phyloP scores from a whole-genome alignment of 2,888 invertebrate genomes.

The Caenorhabditis sp. region DNA sequence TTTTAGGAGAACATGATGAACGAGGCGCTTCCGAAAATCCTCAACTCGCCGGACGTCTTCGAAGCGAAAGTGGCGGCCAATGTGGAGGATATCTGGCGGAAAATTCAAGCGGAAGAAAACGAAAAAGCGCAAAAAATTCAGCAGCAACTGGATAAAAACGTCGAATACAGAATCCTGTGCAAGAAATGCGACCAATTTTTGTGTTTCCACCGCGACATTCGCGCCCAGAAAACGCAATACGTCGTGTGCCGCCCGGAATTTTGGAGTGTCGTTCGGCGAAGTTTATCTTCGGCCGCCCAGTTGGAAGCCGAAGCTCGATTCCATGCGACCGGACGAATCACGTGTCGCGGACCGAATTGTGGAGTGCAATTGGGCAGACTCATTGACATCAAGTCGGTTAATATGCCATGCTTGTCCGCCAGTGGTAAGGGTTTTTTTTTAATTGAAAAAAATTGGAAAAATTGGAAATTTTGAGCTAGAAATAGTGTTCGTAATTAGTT shows the following conservation, averaged over 20 bases:
- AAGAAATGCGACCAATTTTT: slow-evolving; percentile 57
- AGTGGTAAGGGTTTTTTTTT: slow-evolving; percentile 23
- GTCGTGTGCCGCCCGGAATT: slow-evolving; percentile 55
- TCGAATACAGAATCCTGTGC: slow-evolving; percentile 48
- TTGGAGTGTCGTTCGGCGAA: slow-evolving; percentile 48
- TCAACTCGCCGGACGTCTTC: slow-evolving; percentile 3
- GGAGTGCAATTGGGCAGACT: slow-evolving; percentile 32
- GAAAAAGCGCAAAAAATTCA: slow-evolving; percentile 16
- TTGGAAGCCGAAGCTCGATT: neutral
- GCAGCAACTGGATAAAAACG: slow-evolving; percentile 6
- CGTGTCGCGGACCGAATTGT: slow-evolving; percentile 28
- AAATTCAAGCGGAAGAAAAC: slow-evolving; percentile 27
- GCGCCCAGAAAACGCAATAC: slow-evolving; percentile 45
- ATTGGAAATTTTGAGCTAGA: neutral
- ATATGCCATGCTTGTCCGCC: slow-evolving; percentile 46
- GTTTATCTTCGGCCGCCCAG: slow-evolving; percentile 13
- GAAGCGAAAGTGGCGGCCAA: neutral
- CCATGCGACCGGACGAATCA: slow-evolving; percentile 32
- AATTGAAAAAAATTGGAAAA: neutral
- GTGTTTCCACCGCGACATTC: slow-evolving; percentile 44
- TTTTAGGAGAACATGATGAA: slow-evolving; percentile 52
- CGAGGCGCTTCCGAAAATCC: slow-evolving; percentile 20
- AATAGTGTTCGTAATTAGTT: too few species aligned
- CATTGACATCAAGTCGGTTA: slow-evolving; percentile 17
- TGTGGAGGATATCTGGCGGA: slow-evolving; percentile 21